Evolutionary conservation across 2,797 vertebrate species (phyloP), one percentile per base, ranked within the genome.

Genomic region (Xerus rutilus): DNA sequence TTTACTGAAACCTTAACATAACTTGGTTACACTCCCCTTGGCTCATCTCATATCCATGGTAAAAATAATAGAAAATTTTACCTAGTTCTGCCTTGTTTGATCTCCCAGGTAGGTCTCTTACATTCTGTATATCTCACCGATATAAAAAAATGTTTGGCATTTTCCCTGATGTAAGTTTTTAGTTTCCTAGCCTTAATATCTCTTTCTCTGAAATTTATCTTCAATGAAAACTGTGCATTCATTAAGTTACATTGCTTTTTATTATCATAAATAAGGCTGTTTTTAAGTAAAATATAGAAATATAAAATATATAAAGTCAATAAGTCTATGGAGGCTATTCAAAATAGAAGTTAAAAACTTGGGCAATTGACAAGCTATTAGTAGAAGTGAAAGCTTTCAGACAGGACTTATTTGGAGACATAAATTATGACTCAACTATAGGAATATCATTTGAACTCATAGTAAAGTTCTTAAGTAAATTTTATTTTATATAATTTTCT

Each of bases 331-430:
- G 17, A 83, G 2, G 3, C 1, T n/a, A 30, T 90, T 96, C 12
- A 87, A 91, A 96, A 76, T 62, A 54, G n/a, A 86, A 89, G 0
- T 84, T 64, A 91, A 95, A 93, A 72, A 14, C 45, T 47, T 20
- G 25, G 32, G 9, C 18, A 67, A 13, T 65, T 65, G 45, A 92
- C 76, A 90, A 84, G 8, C 23, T 79, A 87, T 70, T 9, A 74
- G 18, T 12, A 74, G 21, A 94, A 84, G 13, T 59, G 4, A 89
- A 62, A 25, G 43, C 0, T 49, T 89, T 87, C 23, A 88, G 25
- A 69, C 3, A 30, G 28, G 43, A n/a, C 6, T 47, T 93, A 78
- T 30, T 76, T 54, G 21, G 28, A 6, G 43, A 45, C 73, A 35
- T 35, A 96, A n/a, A 86, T 67, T 90, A 8, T 87, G 25, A 15